These are phyloP conservation scores for Latrodectus hesperus DNA, from an alignment of 2,888 invertebrate species.

Conservation along the genomic window DNA sequence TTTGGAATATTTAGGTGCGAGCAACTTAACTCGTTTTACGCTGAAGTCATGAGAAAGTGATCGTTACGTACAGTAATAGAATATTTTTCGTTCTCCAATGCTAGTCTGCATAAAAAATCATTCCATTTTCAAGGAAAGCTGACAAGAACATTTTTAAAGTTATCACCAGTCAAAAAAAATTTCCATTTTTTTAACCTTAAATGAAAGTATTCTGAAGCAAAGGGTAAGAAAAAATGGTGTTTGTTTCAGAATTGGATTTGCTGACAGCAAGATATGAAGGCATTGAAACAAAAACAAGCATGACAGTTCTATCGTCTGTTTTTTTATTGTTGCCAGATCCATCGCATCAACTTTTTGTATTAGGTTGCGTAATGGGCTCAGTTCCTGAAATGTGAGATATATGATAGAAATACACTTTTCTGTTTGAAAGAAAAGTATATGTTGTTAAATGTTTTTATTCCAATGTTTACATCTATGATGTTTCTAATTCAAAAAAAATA, in stretches of 20 bases:
- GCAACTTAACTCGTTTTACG: no score
- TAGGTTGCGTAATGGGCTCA: conserved; percentile 25
- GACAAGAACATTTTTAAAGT: conserved; percentile 43
- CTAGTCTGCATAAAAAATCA: no score
- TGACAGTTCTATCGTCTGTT: conserved; percentile 4
- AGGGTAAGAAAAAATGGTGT: conserved; percentile 15
- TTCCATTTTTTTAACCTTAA: conserved; percentile 3
- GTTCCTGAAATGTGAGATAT: conserved; percentile 16
- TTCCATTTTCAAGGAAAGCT: conserved; percentile 3
- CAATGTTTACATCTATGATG: no score
- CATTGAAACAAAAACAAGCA: conserved; percentile 12
- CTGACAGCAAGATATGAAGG: conserved; percentile 36
- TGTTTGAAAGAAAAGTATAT: background rate
- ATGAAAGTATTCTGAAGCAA: background rate
- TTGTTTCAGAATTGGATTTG: conserved; percentile 42
- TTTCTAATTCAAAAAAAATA: no score
- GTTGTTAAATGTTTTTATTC: background rate
- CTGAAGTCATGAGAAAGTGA: no score
- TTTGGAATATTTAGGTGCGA: no score
- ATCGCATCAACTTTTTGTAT: conserved; percentile 23
- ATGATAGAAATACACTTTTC: background rate
- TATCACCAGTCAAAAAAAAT: conserved; percentile 25
- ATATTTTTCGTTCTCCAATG: no score
- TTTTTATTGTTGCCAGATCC: conserved; percentile 2
- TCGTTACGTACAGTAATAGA: no score